These are phyloP conservation scores for Phodopus roborovskii DNA, from an alignment of 2,113 vertebrate species.

Conservation along the genomic window DNA sequence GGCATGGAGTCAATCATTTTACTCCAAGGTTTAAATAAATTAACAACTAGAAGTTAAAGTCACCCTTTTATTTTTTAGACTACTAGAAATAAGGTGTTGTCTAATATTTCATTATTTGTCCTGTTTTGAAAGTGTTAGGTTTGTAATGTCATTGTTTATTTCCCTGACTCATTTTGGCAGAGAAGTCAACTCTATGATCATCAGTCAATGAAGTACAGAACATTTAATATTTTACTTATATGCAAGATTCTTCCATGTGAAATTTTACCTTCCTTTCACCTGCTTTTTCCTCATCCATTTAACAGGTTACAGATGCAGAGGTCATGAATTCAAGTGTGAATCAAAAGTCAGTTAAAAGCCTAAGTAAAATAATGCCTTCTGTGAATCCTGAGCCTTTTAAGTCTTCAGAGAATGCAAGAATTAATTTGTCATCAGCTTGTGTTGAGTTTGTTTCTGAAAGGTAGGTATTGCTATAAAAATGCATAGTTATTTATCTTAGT, in stretches of 20 bases:
- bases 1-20: not conserved
- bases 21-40: not conserved
- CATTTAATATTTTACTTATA: slow-evolving; percentile 48
- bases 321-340: not conserved
- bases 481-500: not conserved
- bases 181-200: not conserved
- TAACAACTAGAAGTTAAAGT: not conserved
- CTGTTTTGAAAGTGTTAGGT: slow-evolving; percentile 7
- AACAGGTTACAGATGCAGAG: slow-evolving; percentile 68
- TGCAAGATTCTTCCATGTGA: slow-evolving; percentile 34
- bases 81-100: slow-evolving; percentile 14
- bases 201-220: not conserved
- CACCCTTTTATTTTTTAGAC: not conserved
- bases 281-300: slow-evolving; percentile 42
- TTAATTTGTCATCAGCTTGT: slow-evolving; percentile 34
- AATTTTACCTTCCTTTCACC: slow-evolving; percentile 15
- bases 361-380: slow-evolving; percentile 37
- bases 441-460: slow-evolving; percentile 70
- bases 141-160: slow-evolving; percentile 35
- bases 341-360: slow-evolving; percentile 15
- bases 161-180: slow-evolving; percentile 40
- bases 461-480: slow-evolving; percentile 70
- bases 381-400: not conserved
- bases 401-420: slow-evolving; percentile 53
- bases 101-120: slow-evolving; percentile 38